phyloP scores from a whole-genome alignment of 2,797 vertebrate genomes.

The Corythornis leucogaster region DNA sequence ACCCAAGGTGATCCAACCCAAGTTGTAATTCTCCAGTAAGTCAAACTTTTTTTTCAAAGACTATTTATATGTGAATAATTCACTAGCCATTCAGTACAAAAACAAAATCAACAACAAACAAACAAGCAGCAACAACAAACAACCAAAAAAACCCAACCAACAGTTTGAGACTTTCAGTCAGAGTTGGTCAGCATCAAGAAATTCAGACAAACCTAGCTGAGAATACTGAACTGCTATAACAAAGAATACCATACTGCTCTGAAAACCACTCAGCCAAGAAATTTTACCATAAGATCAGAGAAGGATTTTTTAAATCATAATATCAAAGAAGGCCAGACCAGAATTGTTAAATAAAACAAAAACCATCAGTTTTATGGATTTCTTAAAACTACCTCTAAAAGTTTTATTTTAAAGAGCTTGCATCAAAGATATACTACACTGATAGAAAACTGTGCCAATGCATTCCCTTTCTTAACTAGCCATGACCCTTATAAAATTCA shows the following conservation, averaged over 20 bases:
- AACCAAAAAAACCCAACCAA: no score
- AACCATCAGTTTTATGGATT: neutral
- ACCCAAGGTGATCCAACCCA: neutral
- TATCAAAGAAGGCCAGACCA: neutral
- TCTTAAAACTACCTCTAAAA: neutral
- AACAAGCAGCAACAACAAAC: no score
- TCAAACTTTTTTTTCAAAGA: neutral
- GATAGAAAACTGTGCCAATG: neutral
- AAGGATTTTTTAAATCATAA: neutral
- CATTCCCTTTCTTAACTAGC: neutral
- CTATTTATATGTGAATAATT: neutral
- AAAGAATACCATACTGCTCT: neutral
- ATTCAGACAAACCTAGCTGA: neutral
- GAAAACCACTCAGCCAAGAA: neutral
- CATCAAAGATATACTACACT: rapidly evolving
- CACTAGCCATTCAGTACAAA: neutral
- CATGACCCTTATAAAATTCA: neutral
- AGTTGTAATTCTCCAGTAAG: neutral
- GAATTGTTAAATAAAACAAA: neutral
- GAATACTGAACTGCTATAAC: neutral
- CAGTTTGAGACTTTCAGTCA: neutral
- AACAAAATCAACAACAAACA: neutral
- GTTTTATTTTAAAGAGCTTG: neutral
- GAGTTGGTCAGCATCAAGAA: neutral
- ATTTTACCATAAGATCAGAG: neutral